phyloP scores from a whole-genome alignment of 1,140 invertebrate species.

The Drosophila melanogaster region DNA sequence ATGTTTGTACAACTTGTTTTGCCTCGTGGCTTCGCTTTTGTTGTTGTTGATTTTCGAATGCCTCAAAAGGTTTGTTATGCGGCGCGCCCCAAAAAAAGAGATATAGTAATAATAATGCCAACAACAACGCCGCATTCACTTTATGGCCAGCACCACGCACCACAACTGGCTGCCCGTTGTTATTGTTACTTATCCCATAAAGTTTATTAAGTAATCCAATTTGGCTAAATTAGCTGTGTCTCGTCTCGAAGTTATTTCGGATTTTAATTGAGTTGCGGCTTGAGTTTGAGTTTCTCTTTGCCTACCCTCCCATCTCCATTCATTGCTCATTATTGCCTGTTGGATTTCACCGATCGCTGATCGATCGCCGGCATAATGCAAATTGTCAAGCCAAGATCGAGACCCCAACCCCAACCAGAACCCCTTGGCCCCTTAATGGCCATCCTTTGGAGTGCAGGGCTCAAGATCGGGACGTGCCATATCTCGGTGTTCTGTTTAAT shows the following conservation, averaged over 20 bases:
- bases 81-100: constrained; percentile 67
- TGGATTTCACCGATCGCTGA: constrained; percentile 57
- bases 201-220: constrained; percentile 84
- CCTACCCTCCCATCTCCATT: background rate
- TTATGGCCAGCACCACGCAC: constrained; percentile 63
- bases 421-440: constrained; percentile 4
- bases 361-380: constrained; percentile 73
- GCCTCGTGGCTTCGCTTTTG: constrained; percentile 55
- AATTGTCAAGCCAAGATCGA: constrained; percentile 64
- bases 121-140: constrained; percentile 62
- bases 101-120: constrained; percentile 47
- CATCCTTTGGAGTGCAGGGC: background rate
- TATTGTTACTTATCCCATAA: constrained; percentile 80
- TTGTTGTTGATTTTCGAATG: constrained; percentile 48
- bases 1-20: constrained; percentile 73
- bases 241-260: constrained; percentile 15
- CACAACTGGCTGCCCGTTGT: constrained; percentile 40
- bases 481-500: constrained; percentile 63
- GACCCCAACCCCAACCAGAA: background rate
- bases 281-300: constrained; percentile 36
- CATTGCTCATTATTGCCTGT: constrained; percentile 27
- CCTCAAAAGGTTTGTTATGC: constrained; percentile 76
- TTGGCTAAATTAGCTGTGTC: constrained; percentile 82
- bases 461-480: constrained; percentile 57
- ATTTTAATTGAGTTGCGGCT: constrained; percentile 62